Evolutionary conservation across 2,888 invertebrate species (phyloP), one percentile per base, ranked within the genome.

Genomic region (Aromia moschata): DNA sequence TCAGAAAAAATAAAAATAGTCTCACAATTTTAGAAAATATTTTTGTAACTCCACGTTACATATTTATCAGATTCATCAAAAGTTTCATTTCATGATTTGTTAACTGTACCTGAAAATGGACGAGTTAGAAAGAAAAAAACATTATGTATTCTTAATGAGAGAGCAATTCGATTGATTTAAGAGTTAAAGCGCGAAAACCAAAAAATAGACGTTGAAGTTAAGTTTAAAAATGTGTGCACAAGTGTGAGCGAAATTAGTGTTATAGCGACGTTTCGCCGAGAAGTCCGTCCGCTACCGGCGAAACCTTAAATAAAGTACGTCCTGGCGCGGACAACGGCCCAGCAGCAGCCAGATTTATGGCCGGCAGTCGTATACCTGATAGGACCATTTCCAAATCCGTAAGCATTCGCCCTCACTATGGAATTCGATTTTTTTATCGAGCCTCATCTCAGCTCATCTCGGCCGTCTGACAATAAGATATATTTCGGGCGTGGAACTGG

Each of bases 341-440:
- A 12, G 43, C 5, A 31, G 36, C 43, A 41, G n/a, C n/a, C n/a
- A 61, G 63, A 67, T 65, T 67, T 65, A 65, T 61, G 57, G 60
- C 61, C 37, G 53, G 61, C 65, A 58, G 67, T 62, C 65, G 65
- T 60, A 67, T 64, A 64, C 64, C 67, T 67, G 66, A 67, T 67
- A 58, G 58, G 64, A 53, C 61, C 64, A 62, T 67, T 67, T 67
- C 66, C 66, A 67, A 67, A 64, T 67, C 66, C 60, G 66, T 67
- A 62, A 62, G 64, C 66, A 67, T 62, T 64, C 45, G 62, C 65
- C 65, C 58, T 65, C 62, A 61, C 67, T 33, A 49, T 66, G 65
- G 67, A 67, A 69, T 69, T 64, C 64, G 55, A 66, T 49, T 67
- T 69, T 69, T 69, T 59, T 67, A 61, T 61, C 64, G 46, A 56